Evolutionary conservation across 2,113 vertebrate genomes (phyloP).

Genomic region (Rallus limicola): DNA sequence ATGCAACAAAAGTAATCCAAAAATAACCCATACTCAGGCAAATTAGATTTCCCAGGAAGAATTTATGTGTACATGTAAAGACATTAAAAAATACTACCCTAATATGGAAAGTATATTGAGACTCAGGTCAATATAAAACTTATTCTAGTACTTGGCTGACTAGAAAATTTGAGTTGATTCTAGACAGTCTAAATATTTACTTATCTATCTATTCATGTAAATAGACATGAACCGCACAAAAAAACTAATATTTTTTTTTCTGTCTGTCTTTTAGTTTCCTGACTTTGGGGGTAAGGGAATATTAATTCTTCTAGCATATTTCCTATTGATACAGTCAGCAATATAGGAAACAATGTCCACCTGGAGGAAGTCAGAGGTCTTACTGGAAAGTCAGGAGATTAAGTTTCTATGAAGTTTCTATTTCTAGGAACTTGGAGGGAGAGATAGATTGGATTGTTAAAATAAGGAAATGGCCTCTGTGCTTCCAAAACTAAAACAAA

Average conservation of each 20-base stretch:
- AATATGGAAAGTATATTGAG: background rate
- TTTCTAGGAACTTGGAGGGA: background rate
- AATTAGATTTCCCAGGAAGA: background rate
- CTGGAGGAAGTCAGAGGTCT: background rate
- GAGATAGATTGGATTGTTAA: background rate
- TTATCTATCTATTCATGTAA: background rate
- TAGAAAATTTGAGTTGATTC: background rate
- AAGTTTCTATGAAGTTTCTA: background rate
- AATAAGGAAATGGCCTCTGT: background rate
- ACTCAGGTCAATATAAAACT: background rate
- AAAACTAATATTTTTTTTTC: background rate
- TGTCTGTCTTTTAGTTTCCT: background rate
- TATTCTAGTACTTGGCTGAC: background rate
- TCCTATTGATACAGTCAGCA: background rate
- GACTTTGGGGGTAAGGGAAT: background rate
- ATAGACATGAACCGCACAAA: background rate
- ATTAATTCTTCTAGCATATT: background rate
- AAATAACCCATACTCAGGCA: background rate
- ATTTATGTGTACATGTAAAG: background rate
- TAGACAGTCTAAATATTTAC: background rate
- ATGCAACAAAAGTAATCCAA: background rate
- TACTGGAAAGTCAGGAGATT: background rate
- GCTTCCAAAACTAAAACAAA: background rate
- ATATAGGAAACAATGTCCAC: background rate
- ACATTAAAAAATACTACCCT: background rate